Evolutionary conservation across 2,888 invertebrate genomes (phyloP).

Genomic region (Idaea biselata): DNA sequence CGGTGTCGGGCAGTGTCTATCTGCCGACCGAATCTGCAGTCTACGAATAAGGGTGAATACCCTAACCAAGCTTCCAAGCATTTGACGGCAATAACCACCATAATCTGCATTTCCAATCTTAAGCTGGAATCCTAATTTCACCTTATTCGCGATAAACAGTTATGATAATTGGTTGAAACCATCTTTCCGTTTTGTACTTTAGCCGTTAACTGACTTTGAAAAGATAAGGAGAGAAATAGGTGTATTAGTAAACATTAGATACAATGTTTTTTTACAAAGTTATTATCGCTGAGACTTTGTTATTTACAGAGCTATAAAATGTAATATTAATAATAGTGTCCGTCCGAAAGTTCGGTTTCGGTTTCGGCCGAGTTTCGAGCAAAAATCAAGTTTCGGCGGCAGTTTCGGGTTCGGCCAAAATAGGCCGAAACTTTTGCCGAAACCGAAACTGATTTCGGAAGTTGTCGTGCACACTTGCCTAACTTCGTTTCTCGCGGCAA

Average conservation of each 20-base stretch:
- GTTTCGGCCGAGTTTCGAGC: too few relatives aligned
- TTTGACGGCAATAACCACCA: neutral
- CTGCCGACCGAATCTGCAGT: neutral
- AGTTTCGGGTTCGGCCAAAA: too few relatives aligned
- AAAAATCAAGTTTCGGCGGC: too few relatives aligned
- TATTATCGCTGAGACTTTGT: too few relatives aligned
- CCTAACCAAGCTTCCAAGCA: neutral
- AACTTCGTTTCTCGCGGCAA: too few relatives aligned
- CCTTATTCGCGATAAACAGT: neutral
- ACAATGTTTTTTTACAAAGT: neutral
- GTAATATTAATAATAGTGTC: too few relatives aligned
- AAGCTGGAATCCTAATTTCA: neutral
- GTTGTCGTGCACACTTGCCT: too few relatives aligned
- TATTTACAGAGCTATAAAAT: too few relatives aligned
- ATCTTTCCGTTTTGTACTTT: neutral
- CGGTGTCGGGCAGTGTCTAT: neutral
- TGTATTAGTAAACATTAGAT: neutral
- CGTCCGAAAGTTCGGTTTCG: too few relatives aligned
- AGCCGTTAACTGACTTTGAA: neutral
- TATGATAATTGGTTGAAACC: conserved; percentile 1
- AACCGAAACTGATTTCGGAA: too few relatives aligned
- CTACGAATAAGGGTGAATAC: neutral
- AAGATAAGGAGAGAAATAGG: neutral
- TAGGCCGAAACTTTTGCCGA: too few relatives aligned
- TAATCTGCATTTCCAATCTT: conserved; percentile 1